phyloP scores from a whole-genome alignment of 2,797 vertebrate species.

The Falco concolor region DNA sequence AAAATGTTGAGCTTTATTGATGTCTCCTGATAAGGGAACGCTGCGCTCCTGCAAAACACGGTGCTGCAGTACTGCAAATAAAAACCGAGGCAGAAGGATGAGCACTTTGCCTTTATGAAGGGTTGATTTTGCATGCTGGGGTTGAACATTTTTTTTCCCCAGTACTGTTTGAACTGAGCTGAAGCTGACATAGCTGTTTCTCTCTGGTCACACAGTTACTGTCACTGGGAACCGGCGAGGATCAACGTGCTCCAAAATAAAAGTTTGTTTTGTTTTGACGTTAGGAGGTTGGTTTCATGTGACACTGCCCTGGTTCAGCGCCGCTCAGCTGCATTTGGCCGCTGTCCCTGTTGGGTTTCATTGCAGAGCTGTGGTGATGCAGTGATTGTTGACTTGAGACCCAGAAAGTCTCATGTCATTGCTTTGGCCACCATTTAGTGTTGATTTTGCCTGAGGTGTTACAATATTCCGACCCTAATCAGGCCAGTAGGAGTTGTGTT shows the following conservation, averaged over 20 bases:
- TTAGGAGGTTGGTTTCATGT: not conserved
- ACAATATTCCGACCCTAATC: not conserved
- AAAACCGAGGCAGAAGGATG: not conserved
- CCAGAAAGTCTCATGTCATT: not conserved
- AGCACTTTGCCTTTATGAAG: not conserved
- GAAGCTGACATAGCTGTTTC: not conserved
- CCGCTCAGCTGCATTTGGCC: not conserved
- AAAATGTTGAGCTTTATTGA: not conserved
- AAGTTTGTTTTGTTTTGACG: not conserved
- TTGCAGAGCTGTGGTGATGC: not conserved
- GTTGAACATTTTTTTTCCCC: not conserved
- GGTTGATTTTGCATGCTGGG: not conserved
- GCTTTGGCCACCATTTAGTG: not conserved
- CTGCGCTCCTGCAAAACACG: not conserved
- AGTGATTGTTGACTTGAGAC: accelerated
- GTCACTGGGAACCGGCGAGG: not conserved
- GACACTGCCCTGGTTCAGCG: not conserved
- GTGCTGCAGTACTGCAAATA: not conserved
- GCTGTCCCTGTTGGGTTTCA: not conserved
- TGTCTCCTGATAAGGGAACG: not conserved
- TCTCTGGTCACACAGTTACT: not conserved
- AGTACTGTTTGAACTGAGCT: not conserved
- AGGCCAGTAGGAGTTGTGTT: not conserved
- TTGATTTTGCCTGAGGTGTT: not conserved
- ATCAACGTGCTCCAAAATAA: not conserved